Conservation (phyloP, 2,113 vertebrate genomes). For the Varanus komodoensis region DNA sequence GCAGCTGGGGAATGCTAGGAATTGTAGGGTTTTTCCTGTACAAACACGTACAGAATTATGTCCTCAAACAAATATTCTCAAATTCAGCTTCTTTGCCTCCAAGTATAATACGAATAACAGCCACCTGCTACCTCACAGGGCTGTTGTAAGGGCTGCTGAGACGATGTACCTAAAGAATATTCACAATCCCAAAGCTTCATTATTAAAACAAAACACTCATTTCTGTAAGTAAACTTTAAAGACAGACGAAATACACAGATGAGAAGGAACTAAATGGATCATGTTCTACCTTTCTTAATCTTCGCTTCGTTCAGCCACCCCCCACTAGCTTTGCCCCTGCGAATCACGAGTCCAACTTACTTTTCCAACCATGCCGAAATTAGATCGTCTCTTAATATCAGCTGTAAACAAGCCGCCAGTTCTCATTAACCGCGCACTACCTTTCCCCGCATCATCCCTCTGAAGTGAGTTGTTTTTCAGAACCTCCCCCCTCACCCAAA, state of each 20-base stretch:
- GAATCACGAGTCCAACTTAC: not conserved
- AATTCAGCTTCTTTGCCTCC: not conserved
- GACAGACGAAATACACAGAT: rapidly evolving
- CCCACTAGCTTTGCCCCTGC: not conserved
- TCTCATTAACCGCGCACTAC: not conserved
- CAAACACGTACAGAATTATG: no score
- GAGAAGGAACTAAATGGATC: not conserved
- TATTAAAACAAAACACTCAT: not conserved
- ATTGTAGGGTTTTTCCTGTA: no score
- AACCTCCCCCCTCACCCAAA: not conserved
- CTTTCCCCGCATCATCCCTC: not conserved
- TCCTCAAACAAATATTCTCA: not conserved
- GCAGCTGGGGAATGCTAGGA: no score
- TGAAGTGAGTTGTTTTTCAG: not conserved
- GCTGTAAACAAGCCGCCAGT: not conserved
- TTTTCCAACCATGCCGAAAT: not conserved
- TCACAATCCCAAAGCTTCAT: not conserved
- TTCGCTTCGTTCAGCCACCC: not conserved
- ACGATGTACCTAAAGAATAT: not conserved
- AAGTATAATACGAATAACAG: no score
- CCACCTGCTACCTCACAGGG: not conserved
- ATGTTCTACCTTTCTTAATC: not conserved
- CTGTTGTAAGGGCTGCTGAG: not conserved
- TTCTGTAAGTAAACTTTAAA: not conserved
- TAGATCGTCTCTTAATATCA: not conserved